Percentiles rank a stretch among this genome's conserved stretches.
Evolutionary conservation across 2,113 vertebrate genomes (phyloP).

Genomic region (Tringa solitaria): DNA sequence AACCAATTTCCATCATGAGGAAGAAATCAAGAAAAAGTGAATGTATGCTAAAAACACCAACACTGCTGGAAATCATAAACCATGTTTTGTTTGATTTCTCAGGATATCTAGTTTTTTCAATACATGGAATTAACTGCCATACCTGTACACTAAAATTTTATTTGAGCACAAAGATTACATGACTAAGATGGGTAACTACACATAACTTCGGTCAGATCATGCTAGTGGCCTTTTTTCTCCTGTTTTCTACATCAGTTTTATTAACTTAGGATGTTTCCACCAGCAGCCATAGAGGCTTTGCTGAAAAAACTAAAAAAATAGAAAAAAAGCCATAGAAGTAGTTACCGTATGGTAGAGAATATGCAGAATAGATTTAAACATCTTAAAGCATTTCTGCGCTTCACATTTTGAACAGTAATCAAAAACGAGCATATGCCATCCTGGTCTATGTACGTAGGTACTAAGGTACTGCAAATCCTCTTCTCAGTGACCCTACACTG

Average conservation of each 20-base stretch:
- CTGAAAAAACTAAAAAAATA: neutral
- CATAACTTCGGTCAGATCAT: neutral
- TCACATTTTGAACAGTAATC: neutral
- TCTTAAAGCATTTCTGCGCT: neutral
- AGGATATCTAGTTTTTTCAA: neutral
- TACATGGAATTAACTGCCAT: neutral
- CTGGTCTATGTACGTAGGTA: accelerated
- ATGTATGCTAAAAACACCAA: neutral
- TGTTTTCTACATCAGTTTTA: neutral
- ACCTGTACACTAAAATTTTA: neutral
- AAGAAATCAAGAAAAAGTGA: neutral
- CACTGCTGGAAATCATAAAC: neutral
- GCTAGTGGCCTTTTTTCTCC: neutral
- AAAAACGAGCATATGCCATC: neutral
- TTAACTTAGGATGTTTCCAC: neutral
- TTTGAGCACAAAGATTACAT: neutral
- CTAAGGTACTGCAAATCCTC: neutral
- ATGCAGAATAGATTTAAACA: neutral
- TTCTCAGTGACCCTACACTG: neutral
- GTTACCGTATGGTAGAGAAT: neutral
- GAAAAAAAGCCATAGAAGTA: neutral
- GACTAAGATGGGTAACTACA: neutral
- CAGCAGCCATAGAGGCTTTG: neutral
- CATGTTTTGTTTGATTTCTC: neutral
- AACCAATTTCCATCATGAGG: neutral